Evolutionary conservation across 2,797 vertebrate species (phyloP), one percentile per base, ranked within the genome.

Genomic region (Poecilia wingei): DNA sequence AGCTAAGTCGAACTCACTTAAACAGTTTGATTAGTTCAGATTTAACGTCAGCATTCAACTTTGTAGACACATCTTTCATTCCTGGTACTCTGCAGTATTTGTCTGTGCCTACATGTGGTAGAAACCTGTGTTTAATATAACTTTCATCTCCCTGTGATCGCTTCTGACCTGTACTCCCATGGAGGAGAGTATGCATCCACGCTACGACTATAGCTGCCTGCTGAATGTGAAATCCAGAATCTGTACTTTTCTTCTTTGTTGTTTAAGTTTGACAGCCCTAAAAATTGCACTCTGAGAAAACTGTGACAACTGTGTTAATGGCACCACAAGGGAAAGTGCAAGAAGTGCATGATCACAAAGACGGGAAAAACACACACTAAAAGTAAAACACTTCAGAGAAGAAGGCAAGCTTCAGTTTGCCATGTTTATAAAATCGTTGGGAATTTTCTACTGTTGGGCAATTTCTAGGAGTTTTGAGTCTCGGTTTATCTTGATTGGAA

Each of bases 41-140:
- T 64, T 75, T 83, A 80, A 88, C 89, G 84, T 79, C 53, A 72
- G 25, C 71, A 71, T 82, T 79, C 46, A 82, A 51, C 72, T 87
- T 78, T 84, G 66, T 55, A 39, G 69, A 76, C 79, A 82, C 75
- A 76, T 64, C 39, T 61, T 73, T 83, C 79, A 78, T 61, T 64
- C 57, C 64, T 77, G 80, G 64, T 74, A 83, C 49, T 84, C 55
- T 41, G 16, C 72, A 43, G 49, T 22, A 66, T 79, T 79, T 22
- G 43, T 85, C 76, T 86, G 72, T 83, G 68, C 79, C 59, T 74
- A 83, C 69, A 86, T 83, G 75, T 61, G 20, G 70, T 74, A 84
- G 75, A 82, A 78, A 72, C 55, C 36, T 41, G 12, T 71, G 78
- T 87, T 89, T 57, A 81, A 82, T 84, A 76, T 79, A 77, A 80